These are phyloP conservation scores for Machaerirhynchus nigripectus DNA, from an alignment of 2,113 vertebrate genomes.

Conservation along the genomic window DNA sequence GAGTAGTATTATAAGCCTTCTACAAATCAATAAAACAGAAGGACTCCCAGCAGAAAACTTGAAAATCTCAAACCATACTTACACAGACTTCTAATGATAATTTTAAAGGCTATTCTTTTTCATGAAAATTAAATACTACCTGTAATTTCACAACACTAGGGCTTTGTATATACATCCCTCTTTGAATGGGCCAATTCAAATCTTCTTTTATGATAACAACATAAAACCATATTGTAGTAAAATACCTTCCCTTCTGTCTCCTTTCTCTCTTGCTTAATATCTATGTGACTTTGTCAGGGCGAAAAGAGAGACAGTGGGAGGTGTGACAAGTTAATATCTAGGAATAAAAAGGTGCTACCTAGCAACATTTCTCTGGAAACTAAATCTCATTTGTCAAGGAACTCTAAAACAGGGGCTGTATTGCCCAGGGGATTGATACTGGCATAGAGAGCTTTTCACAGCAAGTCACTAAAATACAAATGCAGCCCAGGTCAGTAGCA, in stretches of 20 bases:
- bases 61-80: slow-evolving; percentile 17
- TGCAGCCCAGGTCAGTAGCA: background rate
- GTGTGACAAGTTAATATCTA: slow-evolving; percentile 59
- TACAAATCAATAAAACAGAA: slow-evolving; percentile 47
- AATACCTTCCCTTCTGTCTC: slow-evolving; percentile 43
- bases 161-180: slow-evolving; percentile 11
- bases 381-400: slow-evolving; percentile 70
- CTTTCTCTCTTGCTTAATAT: slow-evolving; percentile 43
- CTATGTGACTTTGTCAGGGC: slow-evolving; percentile 45
- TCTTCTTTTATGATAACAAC: slow-evolving; percentile 42
- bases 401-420: slow-evolving; percentile 46
- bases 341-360: slow-evolving; percentile 66
- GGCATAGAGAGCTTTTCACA: slow-evolving; percentile 2
- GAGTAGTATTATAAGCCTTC: slow-evolving; percentile 31
- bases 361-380: slow-evolving; percentile 71
- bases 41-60: slow-evolving; percentile 54
- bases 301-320: slow-evolving; percentile 55
- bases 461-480: slow-evolving; percentile 13
- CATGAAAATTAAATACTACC: slow-evolving; percentile 64
- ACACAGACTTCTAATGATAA: slow-evolving; percentile 39
- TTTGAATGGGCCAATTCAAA: slow-evolving; percentile 44
- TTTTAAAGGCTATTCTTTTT: slow-evolving; percentile 51
- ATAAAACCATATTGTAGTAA: slow-evolving; percentile 25
- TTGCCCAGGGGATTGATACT: slow-evolving; percentile 37
- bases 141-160: slow-evolving; percentile 40